phyloP scores from a whole-genome alignment of 2,797 vertebrate genomes.

The Macropodus opercularis region DNA sequence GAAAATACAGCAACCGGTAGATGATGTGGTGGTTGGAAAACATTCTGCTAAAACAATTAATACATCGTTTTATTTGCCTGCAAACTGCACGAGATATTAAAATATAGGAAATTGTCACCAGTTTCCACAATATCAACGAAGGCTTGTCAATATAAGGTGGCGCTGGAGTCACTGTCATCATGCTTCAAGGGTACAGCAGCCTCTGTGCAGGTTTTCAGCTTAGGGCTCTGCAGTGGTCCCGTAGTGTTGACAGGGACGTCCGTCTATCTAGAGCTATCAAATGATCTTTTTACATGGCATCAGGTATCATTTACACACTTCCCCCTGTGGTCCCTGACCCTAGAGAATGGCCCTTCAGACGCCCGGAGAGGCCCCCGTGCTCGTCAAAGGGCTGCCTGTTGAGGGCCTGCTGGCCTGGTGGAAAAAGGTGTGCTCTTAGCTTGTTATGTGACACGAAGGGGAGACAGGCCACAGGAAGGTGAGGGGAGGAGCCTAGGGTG shows the following conservation, averaged over 20 bases:
- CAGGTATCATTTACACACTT: slow-evolving; percentile 71
- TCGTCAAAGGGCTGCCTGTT: slow-evolving; percentile 71
- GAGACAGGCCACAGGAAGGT: slow-evolving; percentile 67
- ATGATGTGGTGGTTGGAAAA: too few relatives aligned
- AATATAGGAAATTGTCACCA: too few relatives aligned
- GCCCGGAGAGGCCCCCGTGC: slow-evolving; percentile 51
- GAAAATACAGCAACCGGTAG: too few relatives aligned
- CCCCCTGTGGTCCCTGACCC: slow-evolving; percentile 61
- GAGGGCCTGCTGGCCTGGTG: slow-evolving; percentile 42
- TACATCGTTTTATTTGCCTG: too few relatives aligned
- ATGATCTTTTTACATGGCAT: slow-evolving; percentile 69
- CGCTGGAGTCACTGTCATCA: too few relatives aligned
- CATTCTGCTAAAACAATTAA: too few relatives aligned
- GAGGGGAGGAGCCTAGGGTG: slow-evolving; percentile 47
- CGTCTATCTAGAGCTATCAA: slow-evolving; percentile 42
- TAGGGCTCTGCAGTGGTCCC: slow-evolving; percentile 19
- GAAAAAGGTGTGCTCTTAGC: slow-evolving; percentile 69
- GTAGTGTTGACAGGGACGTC: slow-evolving; percentile 42
- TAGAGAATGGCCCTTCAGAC: slow-evolving; percentile 61
- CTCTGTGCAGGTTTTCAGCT: slow-evolving; percentile 12
- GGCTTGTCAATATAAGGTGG: too few relatives aligned
- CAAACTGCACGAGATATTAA: too few relatives aligned
- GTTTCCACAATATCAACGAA: too few relatives aligned
- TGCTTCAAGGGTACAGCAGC: neutral
- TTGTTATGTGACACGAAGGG: slow-evolving; percentile 68